Conservation (phyloP, 2,888 invertebrate genomes). For the Habroteleia sp. region DNA sequence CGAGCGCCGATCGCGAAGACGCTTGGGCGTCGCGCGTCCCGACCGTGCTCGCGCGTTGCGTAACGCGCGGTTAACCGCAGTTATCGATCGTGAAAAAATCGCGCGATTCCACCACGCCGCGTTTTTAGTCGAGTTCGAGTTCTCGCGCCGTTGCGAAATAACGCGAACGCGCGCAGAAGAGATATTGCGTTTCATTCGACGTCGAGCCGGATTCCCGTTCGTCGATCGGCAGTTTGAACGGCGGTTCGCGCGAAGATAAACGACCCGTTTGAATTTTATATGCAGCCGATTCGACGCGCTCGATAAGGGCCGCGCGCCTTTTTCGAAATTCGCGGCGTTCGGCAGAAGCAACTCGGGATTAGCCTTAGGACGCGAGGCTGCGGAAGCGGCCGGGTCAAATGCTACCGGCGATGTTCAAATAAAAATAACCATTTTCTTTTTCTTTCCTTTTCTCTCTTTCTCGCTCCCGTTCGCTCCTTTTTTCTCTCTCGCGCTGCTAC, state of each 20-base stretch:
- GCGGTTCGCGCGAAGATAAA: conserved; percentile 16
- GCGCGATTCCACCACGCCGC: conserved; percentile 8
- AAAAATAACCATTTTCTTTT: no score
- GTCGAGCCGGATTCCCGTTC: neutral
- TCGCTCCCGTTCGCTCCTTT: no score
- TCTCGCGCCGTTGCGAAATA: conserved; percentile 17
- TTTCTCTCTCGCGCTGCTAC: no score
- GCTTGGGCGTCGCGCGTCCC: no score
- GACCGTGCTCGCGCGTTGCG: conserved; percentile 13
- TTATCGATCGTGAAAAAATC: conserved; percentile 48
- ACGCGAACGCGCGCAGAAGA: conserved; percentile 1
- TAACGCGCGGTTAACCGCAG: conserved; percentile 42
- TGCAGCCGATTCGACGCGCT: no score
- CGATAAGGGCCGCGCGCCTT: no score
- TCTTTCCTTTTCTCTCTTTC: no score
- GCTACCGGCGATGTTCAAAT: no score
- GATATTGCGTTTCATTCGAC: conserved; percentile 35
- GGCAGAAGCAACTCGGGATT: no score
- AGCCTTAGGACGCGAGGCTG: no score
- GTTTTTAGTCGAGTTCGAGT: neutral
- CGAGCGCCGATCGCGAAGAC: neutral
- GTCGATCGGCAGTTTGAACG: conserved; percentile 11
- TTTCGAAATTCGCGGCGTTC: no score
- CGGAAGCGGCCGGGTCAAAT: no score
- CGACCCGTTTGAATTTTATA: neutral